A percentile compares a stretch with the other conserved stretches of the same genome.
Evolutionary conservation across 2,113 vertebrate species (phyloP).

Genomic region (Aspiorhynchus laticeps): DNA sequence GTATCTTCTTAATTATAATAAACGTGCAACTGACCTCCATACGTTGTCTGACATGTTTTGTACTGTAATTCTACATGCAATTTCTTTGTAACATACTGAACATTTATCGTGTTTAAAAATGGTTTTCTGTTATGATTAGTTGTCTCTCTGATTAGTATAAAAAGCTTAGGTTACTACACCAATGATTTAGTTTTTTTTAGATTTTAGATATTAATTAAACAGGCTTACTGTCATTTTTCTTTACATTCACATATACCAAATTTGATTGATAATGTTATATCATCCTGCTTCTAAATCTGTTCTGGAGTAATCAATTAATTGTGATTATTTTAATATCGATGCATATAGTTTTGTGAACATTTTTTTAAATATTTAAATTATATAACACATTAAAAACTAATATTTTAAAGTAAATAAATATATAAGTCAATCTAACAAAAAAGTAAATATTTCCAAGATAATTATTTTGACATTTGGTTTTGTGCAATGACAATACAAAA

Average conservation of each 20-base stretch:
- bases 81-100: neutral
- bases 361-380: neutral
- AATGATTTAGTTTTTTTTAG: neutral
- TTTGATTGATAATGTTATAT: neutral
- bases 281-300: neutral
- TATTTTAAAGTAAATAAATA: neutral
- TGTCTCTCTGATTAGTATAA: too few species aligned
- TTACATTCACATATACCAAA: neutral
- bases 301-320: neutral
- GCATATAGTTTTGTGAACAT: neutral
- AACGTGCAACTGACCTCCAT: conserved; percentile 68
- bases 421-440: neutral
- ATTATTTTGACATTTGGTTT: too few species aligned
- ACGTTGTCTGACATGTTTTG: neutral
- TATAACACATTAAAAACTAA: neutral
- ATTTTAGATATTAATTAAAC: neutral
- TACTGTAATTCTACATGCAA: too few species aligned
- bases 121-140: neutral
- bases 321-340: neutral
- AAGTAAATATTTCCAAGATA: neutral
- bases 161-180: too few species aligned
- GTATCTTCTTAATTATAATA: conserved; percentile 71
- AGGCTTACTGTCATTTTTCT: neutral
- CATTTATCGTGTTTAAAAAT: conserved; percentile 4
- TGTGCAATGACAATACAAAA: neutral